Percentiles rank a stretch among this genome's conserved stretches.
These are phyloP conservation scores for Toxotes jaculatrix DNA, from an alignment of 2,113 vertebrate genomes.

Conservation along the genomic window DNA sequence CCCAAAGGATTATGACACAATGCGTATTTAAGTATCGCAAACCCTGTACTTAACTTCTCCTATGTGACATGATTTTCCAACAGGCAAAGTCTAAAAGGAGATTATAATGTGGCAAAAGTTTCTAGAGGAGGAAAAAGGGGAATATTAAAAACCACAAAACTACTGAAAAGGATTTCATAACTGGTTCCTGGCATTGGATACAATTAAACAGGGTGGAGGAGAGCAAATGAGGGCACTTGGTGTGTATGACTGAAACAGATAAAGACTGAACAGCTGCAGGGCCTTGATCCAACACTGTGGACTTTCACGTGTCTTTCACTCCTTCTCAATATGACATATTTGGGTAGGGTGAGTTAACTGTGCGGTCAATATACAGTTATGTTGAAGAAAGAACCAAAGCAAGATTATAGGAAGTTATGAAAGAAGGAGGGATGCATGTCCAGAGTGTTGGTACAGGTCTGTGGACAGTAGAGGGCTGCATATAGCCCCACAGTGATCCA, in stretches of 20 bases:
- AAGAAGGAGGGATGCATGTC: slow-evolving; percentile 41
- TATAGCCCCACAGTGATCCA: slow-evolving; percentile 89
- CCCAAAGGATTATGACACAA: slow-evolving; percentile 29
- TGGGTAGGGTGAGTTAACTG: neutral
- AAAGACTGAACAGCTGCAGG: slow-evolving; percentile 49
- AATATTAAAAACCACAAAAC: slow-evolving; percentile 26
- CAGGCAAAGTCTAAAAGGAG: slow-evolving; percentile 1
- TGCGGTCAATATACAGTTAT: neutral
- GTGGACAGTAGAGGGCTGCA: slow-evolving; percentile 76
- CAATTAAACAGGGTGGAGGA: slow-evolving; percentile 22
- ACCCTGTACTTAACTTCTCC: neutral
- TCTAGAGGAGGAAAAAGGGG: neutral
- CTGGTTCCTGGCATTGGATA: slow-evolving; percentile 7
- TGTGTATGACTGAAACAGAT: slow-evolving; percentile 27
- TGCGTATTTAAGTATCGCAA: neutral
- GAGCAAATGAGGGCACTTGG: slow-evolving; percentile 46
- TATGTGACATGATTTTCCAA: slow-evolving; percentile 18
- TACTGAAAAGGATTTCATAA: slow-evolving; percentile 23
- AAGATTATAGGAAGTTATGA: neutral
- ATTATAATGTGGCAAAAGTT: slow-evolving; percentile 4
- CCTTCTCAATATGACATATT: neutral
- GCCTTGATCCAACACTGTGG: slow-evolving; percentile 49
- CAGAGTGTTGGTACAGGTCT: slow-evolving; percentile 63
- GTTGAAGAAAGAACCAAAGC: neutral
- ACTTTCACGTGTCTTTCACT: slow-evolving; percentile 24